Conservation (phyloP, 2,797 vertebrate genomes). For the Lepilemur septentrionalis region DNA sequence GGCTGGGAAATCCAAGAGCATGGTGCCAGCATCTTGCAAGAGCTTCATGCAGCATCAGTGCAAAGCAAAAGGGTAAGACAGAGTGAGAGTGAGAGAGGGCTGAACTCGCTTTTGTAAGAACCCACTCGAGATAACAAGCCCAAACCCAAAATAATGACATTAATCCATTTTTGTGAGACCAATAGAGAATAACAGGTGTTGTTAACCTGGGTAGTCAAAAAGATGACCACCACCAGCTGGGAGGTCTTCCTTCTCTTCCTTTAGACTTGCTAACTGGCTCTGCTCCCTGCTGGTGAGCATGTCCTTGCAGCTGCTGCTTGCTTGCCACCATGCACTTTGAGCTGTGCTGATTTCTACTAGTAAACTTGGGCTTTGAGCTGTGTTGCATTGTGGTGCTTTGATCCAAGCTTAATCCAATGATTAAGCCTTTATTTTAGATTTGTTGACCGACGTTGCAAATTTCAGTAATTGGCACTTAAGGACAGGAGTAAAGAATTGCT, state of each 20-base stretch:
- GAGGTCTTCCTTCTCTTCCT: neutral
- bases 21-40: neutral
- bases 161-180: neutral
- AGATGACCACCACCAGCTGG: neutral
- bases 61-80: neutral
- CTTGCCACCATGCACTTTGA: neutral
- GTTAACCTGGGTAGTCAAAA: neutral
- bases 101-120: neutral
- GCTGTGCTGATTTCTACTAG: neutral
- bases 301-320: neutral
- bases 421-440: neutral
- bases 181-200: neutral
- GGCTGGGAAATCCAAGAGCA: neutral
- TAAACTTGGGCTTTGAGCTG: neutral
- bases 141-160: neutral
- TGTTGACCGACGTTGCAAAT: neutral
- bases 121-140: neutral
- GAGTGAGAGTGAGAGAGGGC: neutral
- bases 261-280: neutral
- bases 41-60: neutral
- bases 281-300: neutral
- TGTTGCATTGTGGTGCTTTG: neutral
- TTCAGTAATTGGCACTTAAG: neutral
- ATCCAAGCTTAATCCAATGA: neutral
- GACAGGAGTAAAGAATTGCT: neutral